These are phyloP conservation scores for Coboldia fuscipes DNA, from an alignment of 1,140 invertebrate species.

Conservation along the genomic window DNA sequence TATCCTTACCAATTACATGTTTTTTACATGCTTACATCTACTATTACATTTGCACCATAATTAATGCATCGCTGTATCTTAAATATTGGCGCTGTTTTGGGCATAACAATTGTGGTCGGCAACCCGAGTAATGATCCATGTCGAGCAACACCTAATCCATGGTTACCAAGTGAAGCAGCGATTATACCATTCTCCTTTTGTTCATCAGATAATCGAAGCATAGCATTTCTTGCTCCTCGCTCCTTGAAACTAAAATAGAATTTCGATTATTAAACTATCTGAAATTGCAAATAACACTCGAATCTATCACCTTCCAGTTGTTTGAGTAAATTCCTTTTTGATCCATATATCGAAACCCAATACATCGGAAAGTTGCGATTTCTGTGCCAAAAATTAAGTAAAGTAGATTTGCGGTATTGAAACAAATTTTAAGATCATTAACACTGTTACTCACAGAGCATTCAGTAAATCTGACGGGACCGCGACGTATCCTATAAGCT, in stretches of 20 bases:
- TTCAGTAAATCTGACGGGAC: constrained; percentile 58
- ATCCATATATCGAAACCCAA: constrained; percentile 73
- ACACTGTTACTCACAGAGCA: constrained; percentile 46
- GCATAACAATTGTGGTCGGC: constrained; percentile 85
- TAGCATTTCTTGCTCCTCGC: constrained; percentile 68
- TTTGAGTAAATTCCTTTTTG: constrained; percentile 84
- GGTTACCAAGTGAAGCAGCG: constrained; percentile 81
- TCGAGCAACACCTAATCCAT: constrained; percentile 71
- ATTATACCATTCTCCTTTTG: constrained; percentile 62
- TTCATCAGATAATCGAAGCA: constrained; percentile 49
- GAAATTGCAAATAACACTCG: not conserved
- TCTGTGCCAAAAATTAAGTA: constrained; percentile 20
- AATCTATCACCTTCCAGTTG: constrained; percentile 56
- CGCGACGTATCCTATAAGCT: constrained; percentile 66
- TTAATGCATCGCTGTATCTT: constrained; percentile 72
- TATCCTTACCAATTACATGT: not conserved
- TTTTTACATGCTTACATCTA: constrained; percentile 25
- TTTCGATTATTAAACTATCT: not conserved
- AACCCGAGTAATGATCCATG: constrained; percentile 64
- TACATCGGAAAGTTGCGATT: constrained; percentile 53
- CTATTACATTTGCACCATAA: constrained; percentile 65
- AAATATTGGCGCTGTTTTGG: constrained; percentile 76
- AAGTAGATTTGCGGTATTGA: constrained; percentile 4
- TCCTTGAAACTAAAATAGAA: constrained; percentile 66
- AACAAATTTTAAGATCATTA: not conserved